These are phyloP conservation scores for Scaeva pyrastri DNA, from an alignment of 2,888 invertebrate species.

Conservation along the genomic window DNA sequence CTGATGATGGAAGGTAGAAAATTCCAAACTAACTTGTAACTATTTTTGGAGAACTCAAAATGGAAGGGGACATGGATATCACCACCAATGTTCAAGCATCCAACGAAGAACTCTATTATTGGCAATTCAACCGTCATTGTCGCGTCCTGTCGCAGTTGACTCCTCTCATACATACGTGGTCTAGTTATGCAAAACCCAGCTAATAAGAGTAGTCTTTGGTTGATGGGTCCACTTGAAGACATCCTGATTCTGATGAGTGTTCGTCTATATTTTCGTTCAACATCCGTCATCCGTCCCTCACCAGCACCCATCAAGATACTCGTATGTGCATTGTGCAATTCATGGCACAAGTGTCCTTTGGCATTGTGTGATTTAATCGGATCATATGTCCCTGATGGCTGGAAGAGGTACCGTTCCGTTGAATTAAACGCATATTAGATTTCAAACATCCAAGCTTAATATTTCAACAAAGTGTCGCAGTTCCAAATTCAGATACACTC, in stretches of 20 bases:
- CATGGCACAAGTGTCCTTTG: slow-evolving; percentile 37
- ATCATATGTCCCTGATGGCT: slow-evolving; percentile 37
- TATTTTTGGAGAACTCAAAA: neutral
- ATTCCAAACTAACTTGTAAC: neutral
- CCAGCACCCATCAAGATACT: neutral
- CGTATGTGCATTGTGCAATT: too few relatives aligned
- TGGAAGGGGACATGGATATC: neutral
- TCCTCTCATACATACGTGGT: too few relatives aligned
- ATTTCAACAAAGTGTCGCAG: slow-evolving; percentile 27
- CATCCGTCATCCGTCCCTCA: neutral
- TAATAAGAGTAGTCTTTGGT: too few relatives aligned
- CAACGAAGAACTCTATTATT: too few relatives aligned
- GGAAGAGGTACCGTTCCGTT: slow-evolving; percentile 30
- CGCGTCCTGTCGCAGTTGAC: too few relatives aligned
- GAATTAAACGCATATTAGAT: slow-evolving; percentile 44
- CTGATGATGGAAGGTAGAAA: neutral
- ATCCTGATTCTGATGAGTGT: neutral
- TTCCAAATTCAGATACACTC: neutral
- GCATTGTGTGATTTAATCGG: slow-evolving; percentile 37
- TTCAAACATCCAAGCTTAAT: slow-evolving; percentile 27
- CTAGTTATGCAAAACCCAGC: too few relatives aligned
- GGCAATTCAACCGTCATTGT: too few relatives aligned
- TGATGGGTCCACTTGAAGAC: neutral
- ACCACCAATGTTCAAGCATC: neutral
- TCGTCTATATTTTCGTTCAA: neutral